Base-by-base conservation (phyloP, 2,113 vertebrate genomes). In the Pelecanus crispus region DNA sequence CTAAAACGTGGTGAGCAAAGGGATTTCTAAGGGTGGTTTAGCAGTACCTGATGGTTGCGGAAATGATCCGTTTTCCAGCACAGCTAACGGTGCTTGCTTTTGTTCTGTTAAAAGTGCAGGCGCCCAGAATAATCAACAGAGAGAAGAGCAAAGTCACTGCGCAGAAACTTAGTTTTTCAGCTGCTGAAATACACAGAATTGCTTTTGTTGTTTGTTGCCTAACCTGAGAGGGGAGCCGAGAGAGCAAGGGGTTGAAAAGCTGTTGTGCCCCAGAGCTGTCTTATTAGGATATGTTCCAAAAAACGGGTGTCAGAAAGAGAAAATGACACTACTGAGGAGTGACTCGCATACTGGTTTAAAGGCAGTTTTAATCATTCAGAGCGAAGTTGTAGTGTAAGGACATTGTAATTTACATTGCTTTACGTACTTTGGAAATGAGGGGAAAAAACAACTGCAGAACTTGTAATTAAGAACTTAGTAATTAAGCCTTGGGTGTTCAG, bases 321-420 rank as follows among this genome's bases (percentile, higher is more conserved):
- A 81, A 14, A n/a, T 25, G 13, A 4, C 10, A 3, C 9, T 17
- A 14, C 4, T 10, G 20, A 1, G 7, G 28, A 20, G 3, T 1
- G 5, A 52, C 59, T 13, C 13, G 8, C 7, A 11, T 10, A 4
- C 1, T 17, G 7, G 6, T 87, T 56, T 44, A 53, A 34, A 49
- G 32, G 34, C 3, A 4, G 2, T 52, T 40, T 42, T 32, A 36
- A 1, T 50, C n/a, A 44, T 3, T 68, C 13, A 4, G 17, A 74
- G 28, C 21, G 11, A 31, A 36, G 14, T 24, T 70, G 15, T 22
- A 18, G 26, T 34, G 7, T 44, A 72, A 24, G 9, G 44, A 15
- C 7, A 15, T 20, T 22, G 11, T 49, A 11, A 24, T 49, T 22
- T 49, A 22, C 22, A 7, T 24, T 49, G 47, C 10, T 49, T 24